phyloP scores from a whole-genome alignment of 2,113 vertebrate genomes.

The Bothrops jararaca region DNA sequence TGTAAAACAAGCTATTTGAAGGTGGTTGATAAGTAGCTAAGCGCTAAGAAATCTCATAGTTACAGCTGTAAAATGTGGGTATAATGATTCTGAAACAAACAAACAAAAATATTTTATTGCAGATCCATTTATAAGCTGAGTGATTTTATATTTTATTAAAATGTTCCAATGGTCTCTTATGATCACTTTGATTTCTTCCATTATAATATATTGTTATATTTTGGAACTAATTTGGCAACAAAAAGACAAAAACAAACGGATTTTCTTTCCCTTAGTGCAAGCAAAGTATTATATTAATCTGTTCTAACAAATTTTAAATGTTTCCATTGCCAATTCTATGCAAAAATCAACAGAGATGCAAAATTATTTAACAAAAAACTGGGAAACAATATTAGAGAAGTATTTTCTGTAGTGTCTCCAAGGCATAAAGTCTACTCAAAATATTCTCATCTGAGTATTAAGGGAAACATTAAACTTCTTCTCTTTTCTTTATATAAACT shows the following conservation, averaged over 20 bases:
- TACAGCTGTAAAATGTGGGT: constrained; percentile 64
- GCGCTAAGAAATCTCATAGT: constrained; percentile 62
- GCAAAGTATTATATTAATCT: background rate
- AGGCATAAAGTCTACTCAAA: background rate
- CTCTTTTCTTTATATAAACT: background rate
- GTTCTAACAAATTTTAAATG: background rate
- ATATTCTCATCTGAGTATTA: background rate
- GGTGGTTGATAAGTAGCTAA: constrained; percentile 55
- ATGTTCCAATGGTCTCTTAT: constrained; percentile 28
- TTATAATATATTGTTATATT: background rate
- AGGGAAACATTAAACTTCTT: background rate
- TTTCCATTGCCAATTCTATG: background rate
- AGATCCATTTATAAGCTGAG: constrained; percentile 52
- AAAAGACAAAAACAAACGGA: background rate
- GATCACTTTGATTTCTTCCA: background rate
- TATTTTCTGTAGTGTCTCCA: background rate
- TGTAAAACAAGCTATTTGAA: constrained; percentile 46
- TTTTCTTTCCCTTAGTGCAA: background rate
- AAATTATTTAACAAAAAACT: background rate
- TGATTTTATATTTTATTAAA: constrained; percentile 28
- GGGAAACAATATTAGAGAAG: background rate
- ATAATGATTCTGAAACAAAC: constrained; percentile 59
- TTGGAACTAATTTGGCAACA: background rate
- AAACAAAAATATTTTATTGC: constrained; percentile 62
- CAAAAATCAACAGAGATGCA: background rate